Evolutionary conservation across 2,113 vertebrate genomes (phyloP).

Genomic region (Clarias batrachus): DNA sequence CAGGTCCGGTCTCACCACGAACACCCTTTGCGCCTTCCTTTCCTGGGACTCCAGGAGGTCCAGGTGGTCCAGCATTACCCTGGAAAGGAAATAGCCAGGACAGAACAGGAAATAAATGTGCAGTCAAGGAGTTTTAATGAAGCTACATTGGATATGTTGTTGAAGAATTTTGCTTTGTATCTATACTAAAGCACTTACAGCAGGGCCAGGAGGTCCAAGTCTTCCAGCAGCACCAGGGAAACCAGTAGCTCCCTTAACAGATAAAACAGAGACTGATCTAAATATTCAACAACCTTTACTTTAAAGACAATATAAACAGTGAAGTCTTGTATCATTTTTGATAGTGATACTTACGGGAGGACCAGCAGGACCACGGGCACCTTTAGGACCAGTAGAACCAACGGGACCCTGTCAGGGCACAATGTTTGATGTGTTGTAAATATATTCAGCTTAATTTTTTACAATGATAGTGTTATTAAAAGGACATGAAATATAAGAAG

Average conservation of each 20-base stretch:
- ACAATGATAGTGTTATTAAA: not conserved
- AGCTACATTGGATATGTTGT: not conserved
- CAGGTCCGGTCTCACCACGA: constrained; percentile 92
- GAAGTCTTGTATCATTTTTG: not conserved
- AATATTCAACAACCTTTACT: not conserved
- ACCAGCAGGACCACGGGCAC: constrained; percentile 86
- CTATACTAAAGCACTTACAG: constrained; percentile 75
- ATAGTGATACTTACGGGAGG: constrained; percentile 86
- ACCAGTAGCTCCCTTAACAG: constrained; percentile 86
- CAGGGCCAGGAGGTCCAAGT: constrained; percentile 89
- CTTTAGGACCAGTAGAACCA: constrained; percentile 93
- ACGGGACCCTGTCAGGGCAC: constrained; percentile 79
- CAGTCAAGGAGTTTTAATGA: not conserved
- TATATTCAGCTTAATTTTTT: not conserved
- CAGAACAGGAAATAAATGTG: constrained; percentile 16
- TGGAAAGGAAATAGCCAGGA: constrained; percentile 51
- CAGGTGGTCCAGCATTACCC: constrained; percentile 89
- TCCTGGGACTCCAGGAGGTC: constrained; percentile 82
- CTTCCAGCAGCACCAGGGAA: constrained; percentile 88
- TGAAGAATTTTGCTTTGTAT: not conserved
- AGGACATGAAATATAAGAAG: not conserved
- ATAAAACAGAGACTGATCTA: constrained; percentile 30
- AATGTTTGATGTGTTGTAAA: constrained; percentile 1
- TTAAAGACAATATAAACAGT: not conserved
- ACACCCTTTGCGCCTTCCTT: constrained; percentile 93